phyloP scores from a whole-genome alignment of 2,797 vertebrate species.

The Myotis daubentonii region DNA sequence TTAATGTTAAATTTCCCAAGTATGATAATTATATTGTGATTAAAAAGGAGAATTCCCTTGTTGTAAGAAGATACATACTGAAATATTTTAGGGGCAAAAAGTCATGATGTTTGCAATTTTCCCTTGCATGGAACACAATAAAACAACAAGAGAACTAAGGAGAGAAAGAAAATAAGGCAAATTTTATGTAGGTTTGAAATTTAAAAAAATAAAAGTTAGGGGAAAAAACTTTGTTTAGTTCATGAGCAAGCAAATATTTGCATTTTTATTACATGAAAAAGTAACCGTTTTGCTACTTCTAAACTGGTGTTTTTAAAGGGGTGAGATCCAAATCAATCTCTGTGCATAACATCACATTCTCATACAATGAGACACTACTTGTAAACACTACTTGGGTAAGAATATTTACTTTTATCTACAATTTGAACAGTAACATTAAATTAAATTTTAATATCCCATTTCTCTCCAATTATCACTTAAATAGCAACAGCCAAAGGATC shows the following conservation, averaged over 20 bases:
- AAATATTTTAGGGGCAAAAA: constrained; percentile 6
- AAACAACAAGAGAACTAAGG: not conserved
- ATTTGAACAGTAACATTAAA: constrained; percentile 21
- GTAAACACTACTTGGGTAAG: constrained; percentile 29
- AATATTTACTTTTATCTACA: constrained; percentile 55
- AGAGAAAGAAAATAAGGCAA: not conserved
- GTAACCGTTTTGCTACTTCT: constrained; percentile 72
- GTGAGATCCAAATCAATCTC: constrained; percentile 56
- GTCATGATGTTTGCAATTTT: not conserved
- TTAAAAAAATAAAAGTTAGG: not conserved
- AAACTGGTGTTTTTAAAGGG: constrained; percentile 52
- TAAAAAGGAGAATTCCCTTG: not conserved
- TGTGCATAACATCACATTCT: not conserved
- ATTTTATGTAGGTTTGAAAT: constrained; percentile 16
- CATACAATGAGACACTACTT: not conserved
- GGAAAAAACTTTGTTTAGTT: not conserved
- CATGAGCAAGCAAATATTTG: constrained; percentile 58
- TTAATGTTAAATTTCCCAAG: constrained; percentile 15
- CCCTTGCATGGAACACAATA: not conserved
- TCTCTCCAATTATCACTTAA: constrained; percentile 56
- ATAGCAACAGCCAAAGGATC: constrained; percentile 40
- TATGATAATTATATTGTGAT: not conserved
- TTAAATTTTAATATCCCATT: constrained; percentile 13
- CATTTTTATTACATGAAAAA: constrained; percentile 74
- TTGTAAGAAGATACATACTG: not conserved